phyloP scores from a whole-genome alignment of 2,888 invertebrate genomes.

The Trichogramma dendrolimi region DNA sequence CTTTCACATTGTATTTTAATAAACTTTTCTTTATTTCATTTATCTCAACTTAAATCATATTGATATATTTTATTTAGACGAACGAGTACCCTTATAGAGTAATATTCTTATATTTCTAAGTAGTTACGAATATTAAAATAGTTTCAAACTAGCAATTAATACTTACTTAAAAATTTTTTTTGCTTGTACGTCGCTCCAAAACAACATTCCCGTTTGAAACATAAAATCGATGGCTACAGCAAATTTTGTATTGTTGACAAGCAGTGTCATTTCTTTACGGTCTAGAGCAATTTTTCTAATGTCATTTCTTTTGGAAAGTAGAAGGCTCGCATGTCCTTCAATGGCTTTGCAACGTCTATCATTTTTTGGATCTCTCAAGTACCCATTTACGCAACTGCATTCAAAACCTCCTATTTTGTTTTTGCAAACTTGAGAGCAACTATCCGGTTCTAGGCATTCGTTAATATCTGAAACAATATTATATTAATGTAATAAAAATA shows the following conservation, averaged over 20 bases:
- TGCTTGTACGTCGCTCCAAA: conserved; percentile 93
- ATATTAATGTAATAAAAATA: conserved; percentile 2
- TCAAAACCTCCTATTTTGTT: conserved; percentile 90
- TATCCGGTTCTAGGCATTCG: conserved; percentile 84
- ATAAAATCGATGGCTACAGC: conserved; percentile 94
- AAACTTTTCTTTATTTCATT: too few relatives aligned
- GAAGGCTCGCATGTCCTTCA: conserved; percentile 84
- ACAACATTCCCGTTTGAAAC: conserved; percentile 87
- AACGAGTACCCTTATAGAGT: too few relatives aligned
- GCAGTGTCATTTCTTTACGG: conserved; percentile 87
- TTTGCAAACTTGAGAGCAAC: conserved; percentile 91
- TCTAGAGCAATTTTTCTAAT: conserved; percentile 88
- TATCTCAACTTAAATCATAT: conserved; percentile 90
- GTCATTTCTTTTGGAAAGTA: conserved; percentile 85
- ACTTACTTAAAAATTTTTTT: conserved; percentile 85
- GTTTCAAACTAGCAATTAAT: too few relatives aligned
- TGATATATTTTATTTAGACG: too few relatives aligned
- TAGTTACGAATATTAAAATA: too few relatives aligned
- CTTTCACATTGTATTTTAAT: too few relatives aligned
- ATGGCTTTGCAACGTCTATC: conserved; percentile 82
- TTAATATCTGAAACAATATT: conserved; percentile 69
- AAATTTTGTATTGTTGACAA: conserved; percentile 84
- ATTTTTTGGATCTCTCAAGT: conserved; percentile 79
- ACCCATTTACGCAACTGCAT: conserved; percentile 86
- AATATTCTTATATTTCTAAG: too few relatives aligned